Conservation (phyloP, 2,113 vertebrate species). For the Gracilinanus agilis region DNA sequence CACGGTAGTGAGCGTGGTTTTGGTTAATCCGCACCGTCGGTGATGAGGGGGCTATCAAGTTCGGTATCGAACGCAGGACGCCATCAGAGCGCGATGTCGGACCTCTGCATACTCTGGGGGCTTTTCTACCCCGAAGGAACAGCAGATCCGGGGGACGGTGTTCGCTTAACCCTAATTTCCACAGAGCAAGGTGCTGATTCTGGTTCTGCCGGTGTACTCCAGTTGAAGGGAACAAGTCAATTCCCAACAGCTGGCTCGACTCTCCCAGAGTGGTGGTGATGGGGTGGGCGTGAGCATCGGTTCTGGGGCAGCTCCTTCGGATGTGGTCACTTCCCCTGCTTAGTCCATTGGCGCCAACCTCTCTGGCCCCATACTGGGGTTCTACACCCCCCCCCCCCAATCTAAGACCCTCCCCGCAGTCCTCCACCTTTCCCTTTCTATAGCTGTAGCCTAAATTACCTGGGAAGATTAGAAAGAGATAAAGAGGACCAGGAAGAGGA, state of each 20-base stretch:
- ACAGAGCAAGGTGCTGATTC: neutral
- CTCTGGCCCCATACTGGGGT: neutral
- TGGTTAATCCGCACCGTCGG: neutral
- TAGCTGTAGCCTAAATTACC: neutral
- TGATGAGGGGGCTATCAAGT: too few species aligned
- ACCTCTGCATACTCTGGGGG: too few species aligned
- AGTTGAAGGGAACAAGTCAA: neutral
- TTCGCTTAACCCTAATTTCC: neutral
- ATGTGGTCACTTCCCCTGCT: neutral
- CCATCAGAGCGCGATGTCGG: neutral
- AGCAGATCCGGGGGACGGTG: neutral
- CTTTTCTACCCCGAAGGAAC: neutral
- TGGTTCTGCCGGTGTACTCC: neutral
- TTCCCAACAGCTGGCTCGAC: neutral
- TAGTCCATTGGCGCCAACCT: neutral
- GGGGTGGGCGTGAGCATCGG: too few species aligned
- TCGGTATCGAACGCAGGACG: neutral
- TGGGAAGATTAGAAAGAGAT: neutral
- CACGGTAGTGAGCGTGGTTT: neutral
- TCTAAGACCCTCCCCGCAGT: too few species aligned
- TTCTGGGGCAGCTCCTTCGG: neutral
- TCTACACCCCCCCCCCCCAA: neutral
- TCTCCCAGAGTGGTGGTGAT: neutral
- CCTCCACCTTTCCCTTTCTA: neutral
- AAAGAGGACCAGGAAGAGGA: neutral